Evolutionary conservation across 2,113 vertebrate species (phyloP).

Genomic region (Chiloscyllium plagiosum): DNA sequence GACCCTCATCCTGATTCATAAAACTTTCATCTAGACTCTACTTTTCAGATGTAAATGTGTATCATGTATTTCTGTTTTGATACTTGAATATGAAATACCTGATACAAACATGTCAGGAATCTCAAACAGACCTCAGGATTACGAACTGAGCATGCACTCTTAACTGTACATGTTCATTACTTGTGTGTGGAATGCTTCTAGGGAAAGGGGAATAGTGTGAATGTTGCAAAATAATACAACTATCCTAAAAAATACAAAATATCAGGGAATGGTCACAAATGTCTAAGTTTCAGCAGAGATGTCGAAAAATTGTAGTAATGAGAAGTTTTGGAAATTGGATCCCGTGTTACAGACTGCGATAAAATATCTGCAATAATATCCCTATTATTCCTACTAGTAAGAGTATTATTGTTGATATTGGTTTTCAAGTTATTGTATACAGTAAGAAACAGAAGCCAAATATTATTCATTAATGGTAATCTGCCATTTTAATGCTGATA

Average conservation of each 20-base stretch:
- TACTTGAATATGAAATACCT: background rate
- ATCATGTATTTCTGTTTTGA: background rate
- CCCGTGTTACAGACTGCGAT: background rate
- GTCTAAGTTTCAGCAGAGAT: background rate
- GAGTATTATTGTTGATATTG: slow-evolving; percentile 29
- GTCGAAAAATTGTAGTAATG: background rate
- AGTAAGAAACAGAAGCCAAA: slow-evolving; percentile 30
- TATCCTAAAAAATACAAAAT: background rate
- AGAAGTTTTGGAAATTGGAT: background rate
- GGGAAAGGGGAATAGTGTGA: background rate
- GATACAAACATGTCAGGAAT: background rate
- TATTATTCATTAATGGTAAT: slow-evolving; percentile 54
- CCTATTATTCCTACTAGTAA: slow-evolving; percentile 21
- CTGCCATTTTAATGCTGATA: slow-evolving; percentile 88
- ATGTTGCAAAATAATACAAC: background rate
- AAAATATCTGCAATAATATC: background rate
- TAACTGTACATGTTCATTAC: background rate
- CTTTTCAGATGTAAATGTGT: background rate
- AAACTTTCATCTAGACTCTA: background rate
- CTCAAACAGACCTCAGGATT: background rate
- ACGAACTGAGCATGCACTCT: background rate
- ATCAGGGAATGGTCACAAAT: background rate
- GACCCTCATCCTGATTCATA: background rate
- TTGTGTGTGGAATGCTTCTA: background rate
- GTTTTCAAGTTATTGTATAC: slow-evolving; percentile 25